phyloP scores from a whole-genome alignment of 2,888 invertebrate species.

The Escarpia spicata region DNA sequence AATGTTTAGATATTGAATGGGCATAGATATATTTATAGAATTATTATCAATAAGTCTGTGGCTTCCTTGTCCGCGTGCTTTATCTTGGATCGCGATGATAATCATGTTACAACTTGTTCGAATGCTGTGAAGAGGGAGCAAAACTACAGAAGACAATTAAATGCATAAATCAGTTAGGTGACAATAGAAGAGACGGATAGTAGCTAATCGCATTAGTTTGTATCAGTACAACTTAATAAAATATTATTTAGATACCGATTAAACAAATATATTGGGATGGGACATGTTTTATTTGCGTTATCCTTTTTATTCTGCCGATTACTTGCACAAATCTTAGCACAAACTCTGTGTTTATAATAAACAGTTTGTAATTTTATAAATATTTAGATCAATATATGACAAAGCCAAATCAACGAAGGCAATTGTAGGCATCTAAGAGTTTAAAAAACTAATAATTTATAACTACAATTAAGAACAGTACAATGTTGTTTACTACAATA shows the following conservation, averaged over 20 bases:
- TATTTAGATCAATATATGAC: no score
- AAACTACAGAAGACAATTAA: background rate
- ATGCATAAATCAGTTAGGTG: background rate
- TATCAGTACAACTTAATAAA: background rate
- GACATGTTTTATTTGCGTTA: no score
- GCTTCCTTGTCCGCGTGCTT: background rate
- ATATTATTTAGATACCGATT: background rate
- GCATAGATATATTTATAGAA: background rate
- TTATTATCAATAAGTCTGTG: background rate
- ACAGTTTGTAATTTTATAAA: no score
- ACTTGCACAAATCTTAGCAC: no score
- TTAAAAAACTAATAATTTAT: no score
- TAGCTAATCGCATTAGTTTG: background rate
- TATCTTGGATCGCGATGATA: background rate
- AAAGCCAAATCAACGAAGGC: no score
- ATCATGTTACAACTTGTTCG: background rate
- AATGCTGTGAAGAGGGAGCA: background rate
- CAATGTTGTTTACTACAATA: no score
- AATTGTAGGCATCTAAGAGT: no score
- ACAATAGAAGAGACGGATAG: background rate
- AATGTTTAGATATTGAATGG: background rate
- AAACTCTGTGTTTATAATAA: no score
- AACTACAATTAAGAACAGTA: no score
- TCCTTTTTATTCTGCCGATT: no score
- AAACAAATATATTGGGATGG: background rate